Conservation (phyloP, 2,113 vertebrate species). For the Labeo rohita region DNA sequence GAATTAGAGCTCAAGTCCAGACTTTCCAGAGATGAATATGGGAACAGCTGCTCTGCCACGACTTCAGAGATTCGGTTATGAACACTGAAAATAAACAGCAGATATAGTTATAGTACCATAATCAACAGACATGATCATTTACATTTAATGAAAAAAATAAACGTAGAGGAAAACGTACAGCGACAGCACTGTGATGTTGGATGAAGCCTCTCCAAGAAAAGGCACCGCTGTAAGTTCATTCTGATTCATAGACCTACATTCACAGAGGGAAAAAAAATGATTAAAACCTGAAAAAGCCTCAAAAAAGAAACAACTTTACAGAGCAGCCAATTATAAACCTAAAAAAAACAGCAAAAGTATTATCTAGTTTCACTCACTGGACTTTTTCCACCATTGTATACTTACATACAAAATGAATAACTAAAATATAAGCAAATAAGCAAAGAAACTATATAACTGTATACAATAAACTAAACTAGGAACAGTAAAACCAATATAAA, state of each 20-base stretch:
- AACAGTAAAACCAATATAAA: not conserved
- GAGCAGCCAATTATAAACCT: too few species aligned
- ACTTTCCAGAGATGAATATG: slow-evolving; percentile 69
- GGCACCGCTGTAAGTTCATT: slow-evolving; percentile 90
- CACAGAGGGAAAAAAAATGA: slow-evolving; percentile 19
- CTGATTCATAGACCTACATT: slow-evolving; percentile 90
- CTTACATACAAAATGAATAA: not conserved
- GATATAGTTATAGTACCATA: not conserved
- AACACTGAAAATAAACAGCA: slow-evolving; percentile 60
- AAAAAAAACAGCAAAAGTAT: too few species aligned
- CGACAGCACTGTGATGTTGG: slow-evolving; percentile 89
- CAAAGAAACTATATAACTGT: not conserved
- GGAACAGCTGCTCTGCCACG: slow-evolving; percentile 68
- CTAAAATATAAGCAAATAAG: not conserved
- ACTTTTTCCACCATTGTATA: not conserved
- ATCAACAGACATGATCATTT: not conserved
- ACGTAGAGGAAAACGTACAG: slow-evolving; percentile 81
- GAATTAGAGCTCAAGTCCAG: slow-evolving; percentile 76
- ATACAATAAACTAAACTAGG: not conserved
- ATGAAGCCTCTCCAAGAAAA: slow-evolving; percentile 84
- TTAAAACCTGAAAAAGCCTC: not conserved
- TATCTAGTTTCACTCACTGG: not conserved
- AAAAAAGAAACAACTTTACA: not conserved
- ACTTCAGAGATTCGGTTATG: slow-evolving; percentile 75
- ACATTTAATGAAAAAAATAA: not conserved